A percentile compares a stretch with the other conserved stretches of the same genome.
Conservation (phyloP, 2,113 vertebrate genomes). For the Nicator chloris region DNA sequence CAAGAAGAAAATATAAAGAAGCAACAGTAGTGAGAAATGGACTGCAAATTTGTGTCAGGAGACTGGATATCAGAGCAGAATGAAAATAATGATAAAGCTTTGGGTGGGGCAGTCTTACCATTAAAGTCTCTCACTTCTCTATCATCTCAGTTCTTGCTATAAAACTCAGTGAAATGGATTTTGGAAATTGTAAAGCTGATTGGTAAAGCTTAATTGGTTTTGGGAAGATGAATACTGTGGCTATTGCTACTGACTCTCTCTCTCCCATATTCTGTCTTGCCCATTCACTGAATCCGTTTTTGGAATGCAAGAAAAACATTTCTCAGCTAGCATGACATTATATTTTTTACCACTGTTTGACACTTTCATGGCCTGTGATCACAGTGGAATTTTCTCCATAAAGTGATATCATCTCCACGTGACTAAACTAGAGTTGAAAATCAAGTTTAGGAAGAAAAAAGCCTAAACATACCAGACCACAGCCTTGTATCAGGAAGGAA, state of each 20-base stretch:
- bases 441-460: not conserved
- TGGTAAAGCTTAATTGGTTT: not conserved
- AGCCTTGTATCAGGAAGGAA: not conserved
- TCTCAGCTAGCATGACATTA: not conserved
- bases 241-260: not conserved
- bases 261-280: not conserved
- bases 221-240: slow-evolving; percentile 11
- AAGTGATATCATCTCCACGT: slow-evolving; percentile 15
- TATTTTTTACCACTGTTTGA: not conserved
- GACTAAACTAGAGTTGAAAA: slow-evolving; percentile 1
- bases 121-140: slow-evolving; percentile 19
- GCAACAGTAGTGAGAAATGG: not conserved
- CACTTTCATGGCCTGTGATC: slow-evolving; percentile 30
- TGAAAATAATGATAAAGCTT: not conserved
- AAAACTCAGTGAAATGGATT: slow-evolving; percentile 52
- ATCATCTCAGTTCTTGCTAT: slow-evolving; percentile 34
- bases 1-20: slow-evolving; percentile 39
- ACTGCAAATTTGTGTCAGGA: not conserved
- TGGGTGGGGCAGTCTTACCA: not conserved
- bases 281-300: not conserved
- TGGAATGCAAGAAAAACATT: not conserved
- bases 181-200: slow-evolving; percentile 42
- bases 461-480: not conserved
- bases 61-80: not conserved
- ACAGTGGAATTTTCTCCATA: slow-evolving; percentile 39